Percentiles rank a stretch among this genome's conserved stretches.
Evolutionary conservation across 2,888 invertebrate genomes (phyloP).

Genomic region (Athetis lepigone): DNA sequence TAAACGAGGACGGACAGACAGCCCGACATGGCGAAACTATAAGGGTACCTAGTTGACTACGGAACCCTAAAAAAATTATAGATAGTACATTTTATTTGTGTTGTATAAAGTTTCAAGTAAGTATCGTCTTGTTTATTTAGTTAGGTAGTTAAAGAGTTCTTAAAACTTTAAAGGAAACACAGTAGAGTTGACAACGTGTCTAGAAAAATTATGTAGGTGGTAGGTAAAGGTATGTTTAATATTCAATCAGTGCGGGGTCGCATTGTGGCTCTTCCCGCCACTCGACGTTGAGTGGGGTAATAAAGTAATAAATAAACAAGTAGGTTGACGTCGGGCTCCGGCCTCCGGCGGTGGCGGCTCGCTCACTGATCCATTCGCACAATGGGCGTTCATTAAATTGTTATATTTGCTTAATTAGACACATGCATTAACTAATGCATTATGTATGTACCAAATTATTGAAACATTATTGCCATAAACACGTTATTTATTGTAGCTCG

Average conservation of each 20-base stretch:
- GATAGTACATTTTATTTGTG: slow-evolving; percentile 23
- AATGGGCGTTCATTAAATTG: slow-evolving; percentile 62
- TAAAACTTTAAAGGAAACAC: slow-evolving; percentile 35
- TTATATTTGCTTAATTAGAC: slow-evolving; percentile 55
- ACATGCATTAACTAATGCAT: slow-evolving; percentile 35
- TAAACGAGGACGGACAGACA: too few relatives aligned
- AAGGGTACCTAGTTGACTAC: too few relatives aligned
- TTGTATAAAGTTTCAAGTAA: slow-evolving; percentile 46
- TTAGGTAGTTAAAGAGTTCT: slow-evolving; percentile 26
- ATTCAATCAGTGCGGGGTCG: slow-evolving; percentile 83
- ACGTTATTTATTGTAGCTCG: background rate
- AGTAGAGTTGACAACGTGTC: slow-evolving; percentile 35
- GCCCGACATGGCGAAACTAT: too few relatives aligned
- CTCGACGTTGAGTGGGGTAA: slow-evolving; percentile 84
- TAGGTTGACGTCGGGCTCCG: slow-evolving; percentile 69
- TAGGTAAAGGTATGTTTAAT: slow-evolving; percentile 78
- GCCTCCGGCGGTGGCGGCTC: slow-evolving; percentile 19
- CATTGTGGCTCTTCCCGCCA: slow-evolving; percentile 82
- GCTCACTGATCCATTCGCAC: slow-evolving; percentile 64
- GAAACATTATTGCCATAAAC: background rate
- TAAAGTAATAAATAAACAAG: slow-evolving; percentile 87
- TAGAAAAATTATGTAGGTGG: slow-evolving; percentile 64
- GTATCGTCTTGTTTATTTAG: slow-evolving; percentile 29
- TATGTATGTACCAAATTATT: slow-evolving; percentile 5
- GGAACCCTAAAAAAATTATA: too few relatives aligned